phyloP scores from a whole-genome alignment of 2,113 vertebrate species.

The Dicrurus megarhynchus region DNA sequence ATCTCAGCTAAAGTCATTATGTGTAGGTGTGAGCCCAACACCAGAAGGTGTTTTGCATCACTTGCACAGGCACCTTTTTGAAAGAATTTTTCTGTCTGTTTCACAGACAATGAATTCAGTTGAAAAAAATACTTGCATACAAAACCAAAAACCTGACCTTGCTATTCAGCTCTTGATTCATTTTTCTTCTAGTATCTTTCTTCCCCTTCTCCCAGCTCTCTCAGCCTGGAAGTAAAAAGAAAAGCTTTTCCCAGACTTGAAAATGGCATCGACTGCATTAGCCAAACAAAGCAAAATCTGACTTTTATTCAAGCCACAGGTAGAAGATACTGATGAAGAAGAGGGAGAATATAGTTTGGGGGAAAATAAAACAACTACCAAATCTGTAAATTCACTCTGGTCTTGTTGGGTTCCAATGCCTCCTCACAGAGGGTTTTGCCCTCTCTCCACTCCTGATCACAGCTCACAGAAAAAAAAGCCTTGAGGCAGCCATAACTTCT shows the following conservation, averaged over 20 bases:
- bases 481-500: neutral
- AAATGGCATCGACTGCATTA: neutral
- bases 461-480: neutral
- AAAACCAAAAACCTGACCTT: neutral
- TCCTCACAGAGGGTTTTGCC: neutral
- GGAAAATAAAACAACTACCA: rapidly evolving
- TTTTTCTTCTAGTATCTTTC: neutral
- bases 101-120: neutral
- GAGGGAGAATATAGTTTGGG: neutral
- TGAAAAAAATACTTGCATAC: neutral
- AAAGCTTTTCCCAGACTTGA: neutral
- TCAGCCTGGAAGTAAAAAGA: neutral
- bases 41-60: neutral
- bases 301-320: neutral
- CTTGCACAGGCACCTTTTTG: rapidly evolving
- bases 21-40: neutral
- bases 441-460: neutral
- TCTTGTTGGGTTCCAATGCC: neutral
- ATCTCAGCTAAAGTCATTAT: neutral
- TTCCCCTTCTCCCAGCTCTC: neutral
- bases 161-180: neutral
- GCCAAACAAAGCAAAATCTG: neutral
- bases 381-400: neutral
- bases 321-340: neutral
- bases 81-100: neutral